Base-by-base conservation (phyloP, 1,140 invertebrate genomes). In the Drosophila pachea region DNA sequence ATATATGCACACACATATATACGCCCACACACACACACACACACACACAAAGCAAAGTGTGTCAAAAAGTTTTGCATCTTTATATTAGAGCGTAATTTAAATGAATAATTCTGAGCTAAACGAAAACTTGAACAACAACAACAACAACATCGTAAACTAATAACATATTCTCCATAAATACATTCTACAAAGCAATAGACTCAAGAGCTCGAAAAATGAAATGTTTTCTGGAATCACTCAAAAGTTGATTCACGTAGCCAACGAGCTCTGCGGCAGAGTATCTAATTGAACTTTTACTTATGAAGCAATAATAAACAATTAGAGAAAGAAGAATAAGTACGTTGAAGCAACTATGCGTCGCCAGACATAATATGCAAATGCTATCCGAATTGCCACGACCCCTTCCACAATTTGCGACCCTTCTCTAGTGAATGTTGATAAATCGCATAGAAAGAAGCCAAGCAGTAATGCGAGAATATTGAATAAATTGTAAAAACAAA, bases 21-120 rank as follows among this genome's bases (percentile, higher is more conserved):
- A 31, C 22, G 22, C 22, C 22, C 2, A 47, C 9, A 11, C 22
- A 7, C 7, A 29, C 2, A 47, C 9, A 11, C 22, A 7, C 7
- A 29, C 4, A 22, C 9, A 22, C 9, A 72, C 63, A 36, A 84
- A 79, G 74, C 59, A 70, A 69, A 67, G 81, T 86, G 76, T 86
- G 76, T 84, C 76, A 67, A 79, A 76, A 75, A 72, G 81, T 86
- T 86, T 86, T 86, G 81, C 81, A 86, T 86, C 82, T 86, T 86
- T 86, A 86, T 86, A 86, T 86, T 86, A 86, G 81, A 73, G 68
- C 74, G 81, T 83, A 83, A 83, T 65, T 76, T 33, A 76, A 73
- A 64, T 36, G 43, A 73, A 56, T 61, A 60, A 52, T 6, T 38
- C 22, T 22, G 22, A 43, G 12, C 40, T 43, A 43, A n/a, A 32